Conservation (phyloP, 2,888 invertebrate species). For the Choristoneura rosaceana region DNA sequence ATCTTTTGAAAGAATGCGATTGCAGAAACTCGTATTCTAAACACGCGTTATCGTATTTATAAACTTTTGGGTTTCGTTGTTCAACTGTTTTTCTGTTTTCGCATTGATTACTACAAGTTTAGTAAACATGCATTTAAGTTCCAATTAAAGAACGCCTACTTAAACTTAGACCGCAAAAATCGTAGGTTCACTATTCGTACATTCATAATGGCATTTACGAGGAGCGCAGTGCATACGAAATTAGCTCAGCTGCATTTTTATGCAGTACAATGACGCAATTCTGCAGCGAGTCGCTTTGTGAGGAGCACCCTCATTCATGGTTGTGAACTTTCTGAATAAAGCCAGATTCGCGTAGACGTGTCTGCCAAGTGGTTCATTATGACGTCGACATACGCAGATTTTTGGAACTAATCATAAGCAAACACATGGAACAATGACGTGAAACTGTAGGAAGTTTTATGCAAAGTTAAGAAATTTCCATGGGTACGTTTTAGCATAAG, state of each 20-base stretch:
- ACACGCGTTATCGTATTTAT: conserved; percentile 36
- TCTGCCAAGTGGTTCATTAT: conserved; percentile 68
- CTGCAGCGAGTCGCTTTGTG: conserved; percentile 70
- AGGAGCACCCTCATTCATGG: conserved; percentile 66
- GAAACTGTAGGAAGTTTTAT: background rate
- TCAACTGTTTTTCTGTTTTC: conserved; percentile 1
- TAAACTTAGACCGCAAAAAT: conserved; percentile 9
- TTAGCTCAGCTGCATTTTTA: conserved; percentile 79
- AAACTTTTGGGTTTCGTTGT: conserved; percentile 2
- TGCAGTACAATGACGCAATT: conserved; percentile 79
- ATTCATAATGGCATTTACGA: conserved; percentile 70
- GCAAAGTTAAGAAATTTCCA: too few species aligned
- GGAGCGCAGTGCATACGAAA: conserved; percentile 71
- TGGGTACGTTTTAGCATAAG: background rate
- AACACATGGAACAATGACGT: conserved; percentile 15
- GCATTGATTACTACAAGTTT: conserved; percentile 4
- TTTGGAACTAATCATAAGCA: conserved; percentile 38
- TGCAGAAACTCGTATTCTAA: conserved; percentile 51
- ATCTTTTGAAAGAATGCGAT: conserved; percentile 45
- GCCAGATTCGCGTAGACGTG: conserved; percentile 60
- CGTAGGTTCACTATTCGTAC: conserved; percentile 55
- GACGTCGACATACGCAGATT: conserved; percentile 36
- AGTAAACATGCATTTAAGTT: background rate
- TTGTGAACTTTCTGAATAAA: conserved; percentile 77
- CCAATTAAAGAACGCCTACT: conserved; percentile 3